These are phyloP conservation scores for Halcyon chelicuti DNA, from an alignment of 2,797 vertebrate genomes.

Conservation along the genomic window DNA sequence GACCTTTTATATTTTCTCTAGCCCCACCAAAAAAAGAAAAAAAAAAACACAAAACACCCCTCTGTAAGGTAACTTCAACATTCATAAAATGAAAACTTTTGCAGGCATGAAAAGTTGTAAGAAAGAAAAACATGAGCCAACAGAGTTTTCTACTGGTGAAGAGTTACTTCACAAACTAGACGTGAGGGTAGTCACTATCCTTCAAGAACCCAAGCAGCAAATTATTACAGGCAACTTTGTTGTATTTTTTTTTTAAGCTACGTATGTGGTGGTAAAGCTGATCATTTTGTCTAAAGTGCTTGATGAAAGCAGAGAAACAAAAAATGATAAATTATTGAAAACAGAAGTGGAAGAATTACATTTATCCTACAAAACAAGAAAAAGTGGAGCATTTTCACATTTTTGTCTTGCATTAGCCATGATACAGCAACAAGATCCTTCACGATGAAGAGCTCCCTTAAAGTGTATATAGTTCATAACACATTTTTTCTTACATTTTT, in stretches of 20 bases:
- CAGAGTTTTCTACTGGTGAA: neutral
- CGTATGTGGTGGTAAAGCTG: neutral
- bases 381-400: neutral
- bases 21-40: neutral
- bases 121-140: neutral
- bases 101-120: neutral
- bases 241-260: neutral
- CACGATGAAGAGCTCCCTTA: neutral
- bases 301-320: conserved; percentile 14
- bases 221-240: neutral
- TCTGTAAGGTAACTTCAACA: neutral
- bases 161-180: neutral
- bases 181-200: neutral
- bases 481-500: neutral
- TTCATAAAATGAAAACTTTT: neutral
- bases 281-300: conserved; percentile 48
- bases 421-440: neutral
- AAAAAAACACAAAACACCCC: no score
- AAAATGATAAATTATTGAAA: conserved; percentile 21
- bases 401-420: neutral
- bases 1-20: neutral
- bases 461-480: neutral
- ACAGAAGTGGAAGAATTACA: neutral
- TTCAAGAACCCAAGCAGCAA: neutral
- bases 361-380: neutral